phyloP scores from a whole-genome alignment of 2,888 invertebrate species.

The Nymphalis c-album region DNA sequence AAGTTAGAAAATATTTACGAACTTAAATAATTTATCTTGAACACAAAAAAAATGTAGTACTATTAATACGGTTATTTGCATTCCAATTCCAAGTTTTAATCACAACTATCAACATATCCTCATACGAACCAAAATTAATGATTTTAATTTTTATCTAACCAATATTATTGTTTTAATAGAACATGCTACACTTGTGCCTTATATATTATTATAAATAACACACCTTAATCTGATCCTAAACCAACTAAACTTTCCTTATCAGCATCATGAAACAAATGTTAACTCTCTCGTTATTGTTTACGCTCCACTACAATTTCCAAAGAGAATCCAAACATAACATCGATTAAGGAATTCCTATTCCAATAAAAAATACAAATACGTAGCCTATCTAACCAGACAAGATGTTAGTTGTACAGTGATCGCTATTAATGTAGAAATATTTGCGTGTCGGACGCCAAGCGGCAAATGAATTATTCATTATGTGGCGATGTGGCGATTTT shows the following conservation, averaged over 20 bases:
- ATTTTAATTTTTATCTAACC: too few species aligned
- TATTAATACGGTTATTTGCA: too few species aligned
- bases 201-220: background rate
- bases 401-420: conserved; percentile 1
- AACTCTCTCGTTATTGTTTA: conserved; percentile 19
- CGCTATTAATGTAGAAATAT: conserved; percentile 1
- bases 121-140: too few species aligned
- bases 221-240: background rate
- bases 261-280: background rate
- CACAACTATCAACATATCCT: too few species aligned
- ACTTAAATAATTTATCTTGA: too few species aligned
- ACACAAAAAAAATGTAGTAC: too few species aligned
- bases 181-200: background rate
- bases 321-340: conserved; percentile 5
- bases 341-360: conserved; percentile 17
- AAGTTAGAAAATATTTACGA: too few species aligned
- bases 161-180: too few species aligned
- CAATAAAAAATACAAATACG: conserved; percentile 13
- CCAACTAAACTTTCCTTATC: conserved; percentile 3
- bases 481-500: conserved; percentile 21
- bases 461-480: conserved; percentile 24
- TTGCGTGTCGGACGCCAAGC: conserved; percentile 15
- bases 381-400: conserved; percentile 7
- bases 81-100: too few species aligned
- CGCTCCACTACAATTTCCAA: conserved; percentile 5